Conservation (phyloP, 2,888 invertebrate species). For the Crepidodera aurea region DNA sequence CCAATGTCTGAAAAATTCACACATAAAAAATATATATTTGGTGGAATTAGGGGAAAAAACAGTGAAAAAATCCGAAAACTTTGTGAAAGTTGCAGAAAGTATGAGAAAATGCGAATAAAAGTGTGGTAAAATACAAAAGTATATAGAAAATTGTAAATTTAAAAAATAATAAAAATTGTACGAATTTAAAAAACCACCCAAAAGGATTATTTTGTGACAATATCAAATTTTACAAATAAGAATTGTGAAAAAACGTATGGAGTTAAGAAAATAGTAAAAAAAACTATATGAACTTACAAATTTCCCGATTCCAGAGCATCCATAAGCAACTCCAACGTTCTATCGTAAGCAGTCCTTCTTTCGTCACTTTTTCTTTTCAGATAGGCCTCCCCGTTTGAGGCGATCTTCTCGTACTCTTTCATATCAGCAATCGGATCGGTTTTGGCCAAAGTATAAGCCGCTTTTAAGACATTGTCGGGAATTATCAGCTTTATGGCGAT, state of each 20-base stretch:
- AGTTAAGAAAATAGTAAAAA: too few species aligned
- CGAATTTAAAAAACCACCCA: too few species aligned
- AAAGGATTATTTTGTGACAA: too few species aligned
- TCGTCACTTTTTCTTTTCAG: conserved; percentile 60
- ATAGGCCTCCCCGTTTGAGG: conserved; percentile 57
- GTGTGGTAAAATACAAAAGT: too few species aligned
- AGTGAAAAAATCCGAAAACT: too few species aligned
- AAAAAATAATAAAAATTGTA: too few species aligned
- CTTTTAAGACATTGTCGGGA: conserved; percentile 63
- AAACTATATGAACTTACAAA: conserved; percentile 56
- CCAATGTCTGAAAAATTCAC: conserved; percentile 79
- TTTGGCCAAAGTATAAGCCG: conserved; percentile 63
- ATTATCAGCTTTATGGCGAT: conserved; percentile 69
- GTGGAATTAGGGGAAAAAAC: not conserved
- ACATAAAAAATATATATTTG: not conserved
- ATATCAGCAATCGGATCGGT: conserved; percentile 58
- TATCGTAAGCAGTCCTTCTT: conserved; percentile 65
- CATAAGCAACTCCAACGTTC: conserved; percentile 63
- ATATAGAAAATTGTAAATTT: too few species aligned
- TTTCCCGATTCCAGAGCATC: conserved; percentile 66
- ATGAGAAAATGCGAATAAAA: too few species aligned
- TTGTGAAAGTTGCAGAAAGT: too few species aligned
- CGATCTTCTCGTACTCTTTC: conserved; percentile 57
- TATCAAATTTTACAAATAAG: too few species aligned
- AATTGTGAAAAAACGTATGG: too few species aligned